Evolutionary conservation across 2,113 vertebrate species (phyloP).

Genomic region (Arenaria interpres): DNA sequence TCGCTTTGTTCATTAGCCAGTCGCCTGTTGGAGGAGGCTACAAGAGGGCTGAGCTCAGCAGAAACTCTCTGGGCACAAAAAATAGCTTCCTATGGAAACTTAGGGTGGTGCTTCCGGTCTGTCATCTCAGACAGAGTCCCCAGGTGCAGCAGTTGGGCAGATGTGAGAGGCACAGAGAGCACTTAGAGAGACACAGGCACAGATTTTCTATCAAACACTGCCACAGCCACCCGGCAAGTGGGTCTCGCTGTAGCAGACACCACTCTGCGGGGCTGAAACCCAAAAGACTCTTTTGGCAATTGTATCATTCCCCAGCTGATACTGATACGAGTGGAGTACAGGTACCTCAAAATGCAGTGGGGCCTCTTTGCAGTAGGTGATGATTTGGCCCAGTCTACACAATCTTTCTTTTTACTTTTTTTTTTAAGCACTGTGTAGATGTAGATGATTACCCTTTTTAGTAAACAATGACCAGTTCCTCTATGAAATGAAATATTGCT

Average conservation of each 20-base stretch:
- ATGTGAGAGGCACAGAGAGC: not conserved
- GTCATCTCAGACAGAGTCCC: not conserved
- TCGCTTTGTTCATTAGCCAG: not conserved
- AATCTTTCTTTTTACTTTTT: not conserved
- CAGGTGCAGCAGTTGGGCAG: not conserved
- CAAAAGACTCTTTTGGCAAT: not conserved
- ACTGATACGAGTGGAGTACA: no score
- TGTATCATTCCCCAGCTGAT: not conserved
- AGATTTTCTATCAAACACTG: not conserved
- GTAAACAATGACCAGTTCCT: not conserved
- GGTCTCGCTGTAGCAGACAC: not conserved
- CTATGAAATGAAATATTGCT: not conserved
- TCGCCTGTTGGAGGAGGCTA: not conserved
- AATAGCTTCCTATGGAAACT: not conserved
- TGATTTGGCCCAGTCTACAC: not conserved
- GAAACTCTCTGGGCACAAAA: not conserved
- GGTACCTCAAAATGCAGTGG: not conserved
- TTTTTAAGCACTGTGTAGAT: not conserved
- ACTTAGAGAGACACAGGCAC: accelerated
- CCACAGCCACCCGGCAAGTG: not conserved
- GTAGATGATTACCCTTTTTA: not conserved
- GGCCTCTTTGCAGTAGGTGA: not conserved
- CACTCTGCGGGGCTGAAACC: not conserved
- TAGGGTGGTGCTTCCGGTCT: not conserved
- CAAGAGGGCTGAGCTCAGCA: not conserved